These are phyloP conservation scores for Pandemis heparana DNA, from an alignment of 2,888 invertebrate genomes.

Conservation along the genomic window DNA sequence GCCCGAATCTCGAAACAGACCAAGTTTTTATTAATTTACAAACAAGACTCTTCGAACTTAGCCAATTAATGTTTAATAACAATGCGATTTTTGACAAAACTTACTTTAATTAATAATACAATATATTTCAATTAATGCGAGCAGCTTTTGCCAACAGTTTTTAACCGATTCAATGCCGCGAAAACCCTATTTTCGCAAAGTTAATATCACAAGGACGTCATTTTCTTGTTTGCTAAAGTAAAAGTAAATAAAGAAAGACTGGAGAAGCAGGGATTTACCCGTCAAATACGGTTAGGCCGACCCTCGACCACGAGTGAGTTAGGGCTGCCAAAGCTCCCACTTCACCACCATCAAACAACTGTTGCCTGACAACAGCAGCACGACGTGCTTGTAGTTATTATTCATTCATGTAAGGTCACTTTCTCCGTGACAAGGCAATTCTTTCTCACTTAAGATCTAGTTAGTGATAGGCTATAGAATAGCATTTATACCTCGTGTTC, in stretches of 20 bases:
- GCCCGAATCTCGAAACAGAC: neutral
- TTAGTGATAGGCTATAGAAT: no score
- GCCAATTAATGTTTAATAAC: neutral
- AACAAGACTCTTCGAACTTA: neutral
- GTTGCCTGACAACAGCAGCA: no score
- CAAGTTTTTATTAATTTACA: neutral
- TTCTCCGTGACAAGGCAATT: no score
- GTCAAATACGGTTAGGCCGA: conserved; percentile 12
- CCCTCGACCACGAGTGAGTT: conserved; percentile 9
- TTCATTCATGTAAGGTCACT: no score
- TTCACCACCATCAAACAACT: neutral
- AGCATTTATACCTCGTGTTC: no score
- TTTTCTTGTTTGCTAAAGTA: conserved; percentile 11
- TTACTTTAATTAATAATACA: no score
- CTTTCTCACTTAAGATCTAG: no score
- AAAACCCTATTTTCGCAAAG: conserved; percentile 4
- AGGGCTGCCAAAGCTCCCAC: neutral
- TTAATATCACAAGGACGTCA: neutral
- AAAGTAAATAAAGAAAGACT: conserved; percentile 16
- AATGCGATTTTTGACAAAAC: neutral
- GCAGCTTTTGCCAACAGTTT: neutral
- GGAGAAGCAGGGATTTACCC: conserved; percentile 6
- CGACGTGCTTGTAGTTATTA: no score
- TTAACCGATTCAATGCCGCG: neutral
- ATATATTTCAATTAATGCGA: neutral